Conservation (phyloP, 2,888 invertebrate genomes). For the Branchellion lobata region DNA sequence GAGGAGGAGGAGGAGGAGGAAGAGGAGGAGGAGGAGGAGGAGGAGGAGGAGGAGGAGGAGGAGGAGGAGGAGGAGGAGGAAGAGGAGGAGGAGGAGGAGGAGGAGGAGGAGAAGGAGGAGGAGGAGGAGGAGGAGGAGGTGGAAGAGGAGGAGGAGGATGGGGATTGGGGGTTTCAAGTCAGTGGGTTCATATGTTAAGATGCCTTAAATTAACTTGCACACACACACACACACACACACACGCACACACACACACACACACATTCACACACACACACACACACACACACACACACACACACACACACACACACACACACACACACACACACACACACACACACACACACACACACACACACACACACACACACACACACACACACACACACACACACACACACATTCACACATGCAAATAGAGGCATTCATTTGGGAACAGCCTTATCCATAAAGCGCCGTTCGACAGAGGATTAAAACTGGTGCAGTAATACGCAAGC, state of each 20-base stretch:
- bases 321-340: neutral
- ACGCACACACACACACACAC: neutral
- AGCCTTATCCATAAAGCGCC: no score
- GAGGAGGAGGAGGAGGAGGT: no score
- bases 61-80: neutral
- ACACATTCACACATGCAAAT: constrained; percentile 10
- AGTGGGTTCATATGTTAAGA: no score
- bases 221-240: neutral
- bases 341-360: constrained; percentile 28
- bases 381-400: constrained; percentile 9
- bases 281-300: neutral
- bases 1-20: neutral
- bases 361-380: constrained; percentile 26
- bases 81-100: neutral
- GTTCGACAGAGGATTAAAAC: no score
- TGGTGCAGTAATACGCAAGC: no score
- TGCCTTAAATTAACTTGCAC: no score
- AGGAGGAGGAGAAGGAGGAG: neutral
- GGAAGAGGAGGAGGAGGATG: no score
- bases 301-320: neutral
- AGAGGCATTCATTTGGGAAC: neutral
- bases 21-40: neutral
- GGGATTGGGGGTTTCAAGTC: no score
- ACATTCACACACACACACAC: neutral
- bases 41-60: neutral